Conservation (phyloP, 2,797 vertebrate genomes). For the Xenops minutus region DNA sequence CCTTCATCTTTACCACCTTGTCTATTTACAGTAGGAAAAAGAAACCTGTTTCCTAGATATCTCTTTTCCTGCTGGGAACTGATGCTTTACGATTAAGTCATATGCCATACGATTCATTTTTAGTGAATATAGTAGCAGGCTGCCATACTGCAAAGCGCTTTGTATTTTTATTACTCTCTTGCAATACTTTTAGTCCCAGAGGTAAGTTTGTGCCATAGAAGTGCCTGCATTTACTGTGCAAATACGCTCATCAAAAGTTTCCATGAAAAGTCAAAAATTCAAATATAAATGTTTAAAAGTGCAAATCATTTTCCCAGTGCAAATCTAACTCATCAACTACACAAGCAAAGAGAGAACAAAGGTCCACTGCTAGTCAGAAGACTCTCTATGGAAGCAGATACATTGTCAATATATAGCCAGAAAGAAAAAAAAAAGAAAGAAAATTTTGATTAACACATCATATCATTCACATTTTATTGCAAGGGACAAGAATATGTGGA, state of each 20-base stretch:
- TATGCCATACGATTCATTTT: fast-evolving
- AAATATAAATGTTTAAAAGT: not conserved
- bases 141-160: not conserved
- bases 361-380: not conserved
- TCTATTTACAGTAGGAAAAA: not conserved
- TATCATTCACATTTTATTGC: not conserved
- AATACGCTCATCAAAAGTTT: not conserved
- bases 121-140: not conserved
- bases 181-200: not conserved
- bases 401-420: not conserved
- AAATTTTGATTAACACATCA: not conserved
- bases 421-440: not conserved
- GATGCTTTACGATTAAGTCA: not conserved
- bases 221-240: not conserved
- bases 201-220: not conserved
- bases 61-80: not conserved
- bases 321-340: not conserved
- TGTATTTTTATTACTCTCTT: not conserved
- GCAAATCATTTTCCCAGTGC: fast-evolving
- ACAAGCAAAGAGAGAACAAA: not conserved
- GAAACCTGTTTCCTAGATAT: not conserved
- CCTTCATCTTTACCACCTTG: not conserved
- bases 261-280: not conserved
- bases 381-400: not conserved
- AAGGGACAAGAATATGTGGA: not conserved